Evolutionary conservation across 1,140 invertebrate species (phyloP), one percentile per base, ranked within the genome.

Genomic region (Hylyphantes graminicola): DNA sequence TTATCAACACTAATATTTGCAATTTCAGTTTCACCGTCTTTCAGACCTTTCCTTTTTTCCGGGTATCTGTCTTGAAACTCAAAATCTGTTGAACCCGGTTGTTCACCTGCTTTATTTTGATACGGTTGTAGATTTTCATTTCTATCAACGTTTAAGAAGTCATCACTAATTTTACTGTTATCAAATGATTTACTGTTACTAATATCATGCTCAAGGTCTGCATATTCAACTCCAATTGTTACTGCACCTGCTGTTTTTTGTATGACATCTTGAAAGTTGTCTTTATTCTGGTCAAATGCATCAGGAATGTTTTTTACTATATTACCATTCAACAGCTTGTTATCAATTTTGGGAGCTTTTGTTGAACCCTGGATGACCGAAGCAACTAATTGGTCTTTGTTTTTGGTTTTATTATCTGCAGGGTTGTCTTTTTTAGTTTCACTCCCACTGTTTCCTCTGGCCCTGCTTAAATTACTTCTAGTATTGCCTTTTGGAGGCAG

Each of bases 161-260:
- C 35, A 67, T 67, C 19, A 63, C 1, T 21, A 65, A 7, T 10
- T 0, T 68, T 68, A 68, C 7, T 7, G 12, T 7, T 50, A 35
- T 35, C 35, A 35, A 35, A 35, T 35, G 35, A 35, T 35, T 35
- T 35, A 35, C 35, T 70, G 17, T 53, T n/a, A 53, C 51, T 70
- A 13, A 70, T 19, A 17, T 51, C 67, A 53, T 70, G 67, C 6
- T 70, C n/a, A 3, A 48, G 54, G 54, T 70, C 67, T 51, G 67
- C 67, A 50, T 70, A 70, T 53, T 70, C 67, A 11, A 70, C 67
- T 15, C 67, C 67, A 17, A 70, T 70, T 11, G 35, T 35, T 35
- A 35, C 35, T 35, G 35, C 35, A 35, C 35, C 35, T 35, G 35
- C 5, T 35, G 35, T 35, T 35, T 35, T 35, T 35, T 35, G 35